Conservation (phyloP, 2,888 invertebrate genomes). For the Macrosiphum euphorbiae region DNA sequence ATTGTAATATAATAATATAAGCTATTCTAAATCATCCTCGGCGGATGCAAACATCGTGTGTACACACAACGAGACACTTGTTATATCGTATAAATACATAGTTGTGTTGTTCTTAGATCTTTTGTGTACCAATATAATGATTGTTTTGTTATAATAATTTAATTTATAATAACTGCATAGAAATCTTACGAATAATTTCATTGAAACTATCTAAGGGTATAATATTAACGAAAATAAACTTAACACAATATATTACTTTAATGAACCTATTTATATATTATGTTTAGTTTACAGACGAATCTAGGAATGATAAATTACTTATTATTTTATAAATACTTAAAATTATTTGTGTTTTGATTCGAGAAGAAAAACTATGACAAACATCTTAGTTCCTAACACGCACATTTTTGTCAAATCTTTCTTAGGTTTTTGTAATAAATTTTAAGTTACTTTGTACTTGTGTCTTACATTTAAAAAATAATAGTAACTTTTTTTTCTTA, state of each 20-base stretch:
- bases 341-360: not conserved
- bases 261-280: not conserved
- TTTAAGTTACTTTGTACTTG: not conserved
- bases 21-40: not conserved
- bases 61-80: not conserved
- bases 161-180: not conserved
- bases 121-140: not conserved
- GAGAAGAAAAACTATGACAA: not conserved
- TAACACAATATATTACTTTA: not conserved
- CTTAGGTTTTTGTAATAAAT: not conserved
- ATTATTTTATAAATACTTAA: not conserved
- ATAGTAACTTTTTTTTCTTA: not conserved
- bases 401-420: not conserved
- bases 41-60: not conserved
- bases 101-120: not conserved
- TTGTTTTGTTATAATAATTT: not conserved
- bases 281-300: not conserved
- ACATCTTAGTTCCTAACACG: not conserved
- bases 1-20: not conserved
- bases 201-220: not conserved
- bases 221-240: not conserved
- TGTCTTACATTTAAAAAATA: not conserved
- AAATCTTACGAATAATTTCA: too few relatives aligned
- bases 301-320: not conserved
- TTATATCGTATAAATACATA: not conserved